Conservation (phyloP, 1,140 invertebrate species). For the Aphelinus atriplicis region DNA sequence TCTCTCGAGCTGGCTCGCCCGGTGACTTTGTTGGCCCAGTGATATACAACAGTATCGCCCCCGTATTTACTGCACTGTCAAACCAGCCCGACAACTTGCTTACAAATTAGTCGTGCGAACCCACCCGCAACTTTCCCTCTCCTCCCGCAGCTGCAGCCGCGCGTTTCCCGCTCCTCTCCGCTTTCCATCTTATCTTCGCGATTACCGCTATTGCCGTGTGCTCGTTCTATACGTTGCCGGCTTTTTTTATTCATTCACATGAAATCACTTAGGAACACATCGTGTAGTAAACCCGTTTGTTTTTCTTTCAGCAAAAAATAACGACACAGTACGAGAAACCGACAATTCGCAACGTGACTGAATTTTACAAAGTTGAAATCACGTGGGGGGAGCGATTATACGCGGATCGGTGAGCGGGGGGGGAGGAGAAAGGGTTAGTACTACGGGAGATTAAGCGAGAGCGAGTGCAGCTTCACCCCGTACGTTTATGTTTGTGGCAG, state of each 20-base stretch:
- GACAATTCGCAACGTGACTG: too few species aligned
- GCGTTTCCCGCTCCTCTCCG: neutral
- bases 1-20: slow-evolving; percentile 11
- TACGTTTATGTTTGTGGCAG: slow-evolving; percentile 64
- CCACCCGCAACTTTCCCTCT: slow-evolving; percentile 34
- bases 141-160: neutral
- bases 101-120: slow-evolving; percentile 65
- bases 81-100: slow-evolving; percentile 66
- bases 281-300: too few species aligned
- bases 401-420: neutral
- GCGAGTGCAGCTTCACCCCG: slow-evolving; percentile 47
- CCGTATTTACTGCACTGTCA: slow-evolving; percentile 66
- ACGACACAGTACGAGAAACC: too few species aligned
- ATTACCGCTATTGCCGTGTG: too few species aligned
- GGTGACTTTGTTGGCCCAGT: slow-evolving; percentile 53
- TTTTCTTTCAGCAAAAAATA: too few species aligned
- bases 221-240: too few species aligned
- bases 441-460: neutral
- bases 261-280: too few species aligned
- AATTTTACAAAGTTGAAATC: too few species aligned
- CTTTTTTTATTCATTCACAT: too few species aligned
- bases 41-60: slow-evolving; percentile 65
- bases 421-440: neutral
- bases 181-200: neutral
- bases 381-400: neutral